phyloP scores from a whole-genome alignment of 2,888 invertebrate species.

The Geotrupes spiniger region DNA sequence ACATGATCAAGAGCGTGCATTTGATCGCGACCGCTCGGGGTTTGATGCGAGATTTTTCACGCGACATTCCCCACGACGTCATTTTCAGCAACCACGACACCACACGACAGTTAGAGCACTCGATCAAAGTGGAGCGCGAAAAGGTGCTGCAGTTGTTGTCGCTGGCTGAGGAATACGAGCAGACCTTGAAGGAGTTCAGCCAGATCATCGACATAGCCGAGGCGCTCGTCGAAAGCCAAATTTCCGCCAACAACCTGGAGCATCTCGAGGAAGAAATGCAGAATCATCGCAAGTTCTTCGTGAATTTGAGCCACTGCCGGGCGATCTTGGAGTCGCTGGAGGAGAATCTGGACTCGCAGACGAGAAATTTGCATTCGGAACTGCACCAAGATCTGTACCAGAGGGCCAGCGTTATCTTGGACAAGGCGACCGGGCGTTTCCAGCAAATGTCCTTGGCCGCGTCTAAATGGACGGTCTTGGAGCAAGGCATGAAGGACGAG shows the following conservation, averaged over 20 bases:
- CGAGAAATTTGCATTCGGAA: constrained; percentile 67
- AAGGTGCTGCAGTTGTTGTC: constrained; percentile 71
- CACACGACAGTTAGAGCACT: constrained; percentile 67
- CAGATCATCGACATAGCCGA: constrained; percentile 85
- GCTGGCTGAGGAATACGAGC: constrained; percentile 82
- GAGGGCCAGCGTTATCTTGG: constrained; percentile 72
- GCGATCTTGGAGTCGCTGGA: constrained; percentile 83
- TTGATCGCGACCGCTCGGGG: constrained; percentile 62
- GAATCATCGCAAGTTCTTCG: constrained; percentile 85
- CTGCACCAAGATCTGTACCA: constrained; percentile 76
- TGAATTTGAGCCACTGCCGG: constrained; percentile 82
- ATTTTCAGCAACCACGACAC: constrained; percentile 65
- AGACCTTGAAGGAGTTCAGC: constrained; percentile 81
- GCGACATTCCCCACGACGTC: constrained; percentile 66
- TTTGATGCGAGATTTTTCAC: constrained; percentile 65
- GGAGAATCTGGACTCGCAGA: constrained; percentile 78
- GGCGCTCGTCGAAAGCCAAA: constrained; percentile 72
- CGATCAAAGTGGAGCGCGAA: constrained; percentile 69
- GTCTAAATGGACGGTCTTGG: constrained; percentile 77
- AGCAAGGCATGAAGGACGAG: constrained; percentile 81
- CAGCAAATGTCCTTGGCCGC: constrained; percentile 84
- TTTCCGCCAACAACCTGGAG: constrained; percentile 70
- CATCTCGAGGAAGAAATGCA: constrained; percentile 88
- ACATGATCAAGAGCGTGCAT: constrained; percentile 59
- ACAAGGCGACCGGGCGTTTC: constrained; percentile 76